These are phyloP conservation scores for Patella ulyssiponensis DNA, from an alignment of 2,888 invertebrate species.

Conservation along the genomic window DNA sequence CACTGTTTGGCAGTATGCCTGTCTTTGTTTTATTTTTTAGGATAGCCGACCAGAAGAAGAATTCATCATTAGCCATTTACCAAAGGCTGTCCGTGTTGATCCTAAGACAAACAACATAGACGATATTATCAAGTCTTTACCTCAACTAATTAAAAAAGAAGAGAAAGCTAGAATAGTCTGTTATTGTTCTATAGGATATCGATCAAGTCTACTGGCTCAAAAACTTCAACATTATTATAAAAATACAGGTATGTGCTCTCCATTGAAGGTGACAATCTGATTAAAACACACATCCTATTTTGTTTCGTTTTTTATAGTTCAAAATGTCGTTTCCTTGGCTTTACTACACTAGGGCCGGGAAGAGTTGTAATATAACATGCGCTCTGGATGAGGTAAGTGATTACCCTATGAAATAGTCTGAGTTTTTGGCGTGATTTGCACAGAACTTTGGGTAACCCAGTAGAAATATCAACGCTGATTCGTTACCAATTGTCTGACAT, in stretches of 20 bases:
- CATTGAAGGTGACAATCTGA: too few relatives aligned
- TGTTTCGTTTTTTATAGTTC: too few relatives aligned
- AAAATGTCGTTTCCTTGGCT: too few relatives aligned
- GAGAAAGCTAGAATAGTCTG: slow-evolving; percentile 50
- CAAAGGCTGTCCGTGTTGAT: slow-evolving; percentile 51
- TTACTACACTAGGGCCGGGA: too few relatives aligned
- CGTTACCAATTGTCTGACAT: too few relatives aligned
- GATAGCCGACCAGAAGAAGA: slow-evolving; percentile 58
- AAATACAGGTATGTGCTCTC: neutral
- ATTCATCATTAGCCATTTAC: slow-evolving; percentile 54
- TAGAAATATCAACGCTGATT: too few relatives aligned
- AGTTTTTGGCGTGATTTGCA: too few relatives aligned
- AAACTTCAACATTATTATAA: slow-evolving; percentile 47
- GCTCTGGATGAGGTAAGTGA: too few relatives aligned
- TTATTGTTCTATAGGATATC: slow-evolving; percentile 68
- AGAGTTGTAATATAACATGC: too few relatives aligned
- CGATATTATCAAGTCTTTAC: slow-evolving; percentile 37
- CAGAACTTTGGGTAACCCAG: too few relatives aligned
- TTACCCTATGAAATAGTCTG: too few relatives aligned
- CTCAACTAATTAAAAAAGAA: slow-evolving; percentile 7
- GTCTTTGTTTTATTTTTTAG: slow-evolving; percentile 36
- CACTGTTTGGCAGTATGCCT: neutral
- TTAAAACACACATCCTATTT: too few relatives aligned
- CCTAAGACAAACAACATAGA: slow-evolving; percentile 38
- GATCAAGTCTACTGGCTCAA: slow-evolving; percentile 62